These are phyloP conservation scores for Octopus sinensis DNA, from an alignment of 1,140 invertebrate genomes.

Conservation along the genomic window DNA sequence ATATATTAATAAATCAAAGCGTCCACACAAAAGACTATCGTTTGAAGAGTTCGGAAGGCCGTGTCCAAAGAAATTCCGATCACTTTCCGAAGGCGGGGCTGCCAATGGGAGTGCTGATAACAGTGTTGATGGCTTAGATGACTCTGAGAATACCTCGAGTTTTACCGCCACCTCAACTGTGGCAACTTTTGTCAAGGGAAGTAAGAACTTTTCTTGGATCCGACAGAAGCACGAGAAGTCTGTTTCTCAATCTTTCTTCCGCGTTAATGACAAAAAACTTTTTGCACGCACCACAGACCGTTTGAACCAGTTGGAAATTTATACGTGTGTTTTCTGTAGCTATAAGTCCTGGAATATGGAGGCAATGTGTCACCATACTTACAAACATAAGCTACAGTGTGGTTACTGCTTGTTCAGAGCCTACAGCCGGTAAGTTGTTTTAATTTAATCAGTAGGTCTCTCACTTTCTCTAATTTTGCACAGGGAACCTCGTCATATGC, in stretches of 20 bases:
- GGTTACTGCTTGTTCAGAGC: slow-evolving; percentile 8
- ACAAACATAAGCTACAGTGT: slow-evolving; percentile 2
- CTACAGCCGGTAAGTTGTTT: neutral
- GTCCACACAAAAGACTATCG: neutral
- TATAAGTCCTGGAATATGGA: neutral
- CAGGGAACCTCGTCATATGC: too few species aligned
- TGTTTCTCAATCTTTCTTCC: neutral
- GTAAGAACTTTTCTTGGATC: slow-evolving; percentile 9
- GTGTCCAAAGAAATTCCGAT: neutral
- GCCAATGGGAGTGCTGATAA: neutral
- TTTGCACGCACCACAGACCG: neutral
- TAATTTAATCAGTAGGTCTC: too few species aligned
- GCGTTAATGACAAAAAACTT: neutral
- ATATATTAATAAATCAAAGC: neutral
- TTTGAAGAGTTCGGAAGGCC: neutral
- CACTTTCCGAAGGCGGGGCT: neutral
- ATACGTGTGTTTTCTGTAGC: neutral
- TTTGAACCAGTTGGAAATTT: neutral
- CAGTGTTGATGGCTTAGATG: neutral
- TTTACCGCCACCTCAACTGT: neutral
- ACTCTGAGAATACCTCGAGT: neutral
- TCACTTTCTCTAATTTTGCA: too few species aligned
- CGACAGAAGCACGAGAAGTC: neutral
- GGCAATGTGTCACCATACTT: slow-evolving; percentile 1
- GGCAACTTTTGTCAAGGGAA: neutral